Base-by-base conservation (phyloP, 92 coral and sea anemone genomes). In the Epizoanthus scotinus region DNA sequence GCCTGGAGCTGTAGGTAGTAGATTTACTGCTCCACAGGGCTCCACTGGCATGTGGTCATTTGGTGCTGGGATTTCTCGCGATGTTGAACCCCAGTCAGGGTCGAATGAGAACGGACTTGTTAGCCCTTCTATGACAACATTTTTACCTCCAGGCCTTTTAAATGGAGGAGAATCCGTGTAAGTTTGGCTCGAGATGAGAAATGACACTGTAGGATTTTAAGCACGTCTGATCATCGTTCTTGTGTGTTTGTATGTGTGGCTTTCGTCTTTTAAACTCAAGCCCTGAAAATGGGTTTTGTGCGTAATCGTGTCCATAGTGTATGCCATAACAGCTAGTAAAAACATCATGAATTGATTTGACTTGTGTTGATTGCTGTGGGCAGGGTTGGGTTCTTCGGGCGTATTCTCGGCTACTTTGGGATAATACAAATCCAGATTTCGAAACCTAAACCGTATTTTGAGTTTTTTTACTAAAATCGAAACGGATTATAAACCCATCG, bases 101-200 rank as follows among this genome's bases (percentile, higher is more conserved):
- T 83, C 91, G 6, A 85, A 85, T 63, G 98, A 92, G 50, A 92
- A 93, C 47, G 98, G 98, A 65, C 87, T 96, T 55, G 94, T 90
- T 8, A 96, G 99, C 71, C 99, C 99, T 24, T 96, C 99, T 13
- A 93, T 96, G 98, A 87, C 97, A 7, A 96, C 99, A 26, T 96
- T 93, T 84, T 88, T 96, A 67, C 99, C 99, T 18, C 99, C 99
- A 19, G 99, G 99, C 27, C 94, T 96, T 65, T 85, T 96, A 62
- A 96, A 96, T 78, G 93, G 99, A 63, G 98, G 99, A 44, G 98
- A 92, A 85, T 89, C 97, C 58, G 88, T 84, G 82, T 85, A 90
- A 93, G 84, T 82, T 77, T 55, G 70, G 59, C 18, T 72, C 63
- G 73, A 73, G 31, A 19, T 47, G 69, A 24, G 20, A 42, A 83